Percentiles rank a stretch among this genome's conserved stretches.
These are phyloP conservation scores for Falcaria lacertinaria DNA, from an alignment of 2,888 invertebrate genomes.

Conservation along the genomic window DNA sequence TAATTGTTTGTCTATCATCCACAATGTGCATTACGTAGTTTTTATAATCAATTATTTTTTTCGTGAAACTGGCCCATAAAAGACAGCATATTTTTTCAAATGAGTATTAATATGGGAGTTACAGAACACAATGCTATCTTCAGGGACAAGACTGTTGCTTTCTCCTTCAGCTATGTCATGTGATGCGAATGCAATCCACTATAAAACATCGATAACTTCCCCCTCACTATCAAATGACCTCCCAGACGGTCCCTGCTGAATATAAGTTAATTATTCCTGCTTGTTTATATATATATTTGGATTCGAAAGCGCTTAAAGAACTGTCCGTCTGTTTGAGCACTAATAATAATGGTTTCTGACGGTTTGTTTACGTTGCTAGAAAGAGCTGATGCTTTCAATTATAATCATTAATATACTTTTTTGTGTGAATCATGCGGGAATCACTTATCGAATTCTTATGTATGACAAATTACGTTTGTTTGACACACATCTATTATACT, in stretches of 20 bases:
- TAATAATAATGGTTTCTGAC: constrained; percentile 36
- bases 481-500: not conserved
- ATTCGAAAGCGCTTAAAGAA: constrained; percentile 20
- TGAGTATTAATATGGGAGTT: too few species aligned
- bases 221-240: constrained; percentile 12
- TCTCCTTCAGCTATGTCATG: too few species aligned
- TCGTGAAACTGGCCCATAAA: too few species aligned
- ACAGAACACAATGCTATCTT: too few species aligned
- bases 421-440: not conserved
- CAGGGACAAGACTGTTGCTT: too few species aligned
- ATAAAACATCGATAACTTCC: constrained; percentile 5
- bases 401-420: constrained; percentile 23
- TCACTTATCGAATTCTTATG: not conserved
- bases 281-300: constrained; percentile 27
- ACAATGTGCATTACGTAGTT: too few species aligned
- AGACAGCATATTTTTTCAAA: too few species aligned
- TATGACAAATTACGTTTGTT: not conserved
- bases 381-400: constrained; percentile 27
- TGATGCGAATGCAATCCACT: too few species aligned
- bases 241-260: too few species aligned
- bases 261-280: constrained; percentile 33
- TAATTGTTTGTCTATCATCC: too few species aligned
- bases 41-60: too few species aligned
- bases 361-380: constrained; percentile 29
- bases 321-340: constrained; percentile 28